Evolutionary conservation across 2,797 vertebrate species (phyloP).

Genomic region (Galaxias olidus): DNA sequence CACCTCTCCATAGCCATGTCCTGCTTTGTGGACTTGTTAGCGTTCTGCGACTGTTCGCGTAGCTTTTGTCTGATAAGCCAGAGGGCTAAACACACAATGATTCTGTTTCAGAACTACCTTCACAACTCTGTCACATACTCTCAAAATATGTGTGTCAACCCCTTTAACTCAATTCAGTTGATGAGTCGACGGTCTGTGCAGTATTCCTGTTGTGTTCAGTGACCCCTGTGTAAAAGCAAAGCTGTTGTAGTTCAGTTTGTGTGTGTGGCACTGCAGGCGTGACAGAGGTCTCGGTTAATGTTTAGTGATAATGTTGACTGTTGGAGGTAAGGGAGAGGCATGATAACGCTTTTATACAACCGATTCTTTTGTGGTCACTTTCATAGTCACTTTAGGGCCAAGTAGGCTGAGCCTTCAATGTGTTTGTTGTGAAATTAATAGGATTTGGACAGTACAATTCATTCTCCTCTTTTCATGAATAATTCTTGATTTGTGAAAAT

Average conservation of each 20-base stretch:
- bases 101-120: neutral
- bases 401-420: too few relatives aligned
- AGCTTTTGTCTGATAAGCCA: slow-evolving; percentile 18
- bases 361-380: neutral
- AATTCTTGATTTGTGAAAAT: too few relatives aligned
- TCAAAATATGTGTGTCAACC: neutral
- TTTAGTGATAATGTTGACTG: slow-evolving; percentile 58
- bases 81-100: slow-evolving; percentile 7
- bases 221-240: neutral
- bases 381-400: too few relatives aligned
- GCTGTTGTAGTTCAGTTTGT: slow-evolving; percentile 23
- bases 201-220: neutral
- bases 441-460: too few relatives aligned
- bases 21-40: slow-evolving; percentile 33
- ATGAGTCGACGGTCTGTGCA: neutral
- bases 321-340: slow-evolving; percentile 18
- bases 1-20: slow-evolving; percentile 65
- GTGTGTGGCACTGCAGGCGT: slow-evolving; percentile 21
- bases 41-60: slow-evolving; percentile 39
- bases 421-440: too few relatives aligned
- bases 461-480: too few relatives aligned
- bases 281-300: slow-evolving; percentile 64
- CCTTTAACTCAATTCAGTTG: neutral
- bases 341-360: slow-evolving; percentile 34
- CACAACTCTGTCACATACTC: neutral